Percentiles rank a stretch among this genome's conserved stretches.
Conservation (phyloP, 1,140 invertebrate species). For the Drosophila seguyi region DNA sequence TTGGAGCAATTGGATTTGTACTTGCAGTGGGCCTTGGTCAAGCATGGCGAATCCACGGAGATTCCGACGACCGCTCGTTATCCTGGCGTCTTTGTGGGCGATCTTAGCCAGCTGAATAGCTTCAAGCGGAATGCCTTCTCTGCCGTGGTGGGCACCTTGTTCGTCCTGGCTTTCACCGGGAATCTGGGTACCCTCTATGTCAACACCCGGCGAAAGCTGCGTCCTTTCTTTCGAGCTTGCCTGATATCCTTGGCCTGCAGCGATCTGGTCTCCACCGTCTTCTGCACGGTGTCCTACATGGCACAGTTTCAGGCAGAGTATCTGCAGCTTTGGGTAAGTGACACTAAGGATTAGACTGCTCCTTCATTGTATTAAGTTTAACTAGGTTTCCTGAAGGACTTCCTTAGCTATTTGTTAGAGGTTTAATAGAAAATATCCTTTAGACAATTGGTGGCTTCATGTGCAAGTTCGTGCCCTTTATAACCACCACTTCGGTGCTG, state of each 20-base stretch:
- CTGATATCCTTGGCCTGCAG: conserved; percentile 85
- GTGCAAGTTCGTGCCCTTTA: conserved; percentile 86
- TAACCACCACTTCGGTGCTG: conserved; percentile 86
- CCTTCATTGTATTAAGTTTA: background rate
- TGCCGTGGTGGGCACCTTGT: conserved; percentile 35
- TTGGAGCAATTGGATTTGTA: conserved; percentile 35
- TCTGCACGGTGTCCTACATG: conserved; percentile 62
- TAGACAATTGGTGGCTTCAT: conserved; percentile 85
- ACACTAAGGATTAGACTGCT: background rate
- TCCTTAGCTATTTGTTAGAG: no score
- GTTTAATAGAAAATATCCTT: background rate
- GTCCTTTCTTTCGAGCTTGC: conserved; percentile 80
- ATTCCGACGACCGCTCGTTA: conserved; percentile 1
- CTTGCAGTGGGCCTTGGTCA: conserved; percentile 21
- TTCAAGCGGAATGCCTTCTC: conserved; percentile 40
- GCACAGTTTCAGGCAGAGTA: conserved; percentile 61
- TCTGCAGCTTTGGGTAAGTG: conserved; percentile 77
- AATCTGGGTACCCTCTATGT: conserved; percentile 71
- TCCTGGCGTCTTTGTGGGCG: conserved; percentile 38
- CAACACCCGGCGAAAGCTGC: conserved; percentile 66
- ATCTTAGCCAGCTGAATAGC: conserved; percentile 46
- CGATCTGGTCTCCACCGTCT: conserved; percentile 83
- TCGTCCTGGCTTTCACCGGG: conserved; percentile 54
- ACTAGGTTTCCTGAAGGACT: background rate
- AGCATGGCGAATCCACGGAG: conserved; percentile 19